Base-by-base conservation (phyloP, 2,888 invertebrate species). In the Trissoscelio sp. region DNA sequence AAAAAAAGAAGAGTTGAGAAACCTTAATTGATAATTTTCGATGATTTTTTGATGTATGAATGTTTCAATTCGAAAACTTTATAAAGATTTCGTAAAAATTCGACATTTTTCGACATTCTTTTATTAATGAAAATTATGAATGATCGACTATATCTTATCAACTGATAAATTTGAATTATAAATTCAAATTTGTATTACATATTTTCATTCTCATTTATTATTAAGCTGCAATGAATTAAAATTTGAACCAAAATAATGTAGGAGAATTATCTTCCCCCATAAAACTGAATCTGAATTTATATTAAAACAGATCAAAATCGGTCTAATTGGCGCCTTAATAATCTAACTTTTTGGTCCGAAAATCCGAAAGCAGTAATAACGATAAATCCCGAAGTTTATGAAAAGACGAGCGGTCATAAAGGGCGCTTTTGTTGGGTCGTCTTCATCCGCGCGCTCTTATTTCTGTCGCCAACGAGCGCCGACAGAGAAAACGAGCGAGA, bases 381-480 rank as follows among this genome's bases (percentile, higher is more conserved):
- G 73, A 82, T 84, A 84, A 84, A 84, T 81, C 81, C 79, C 53
- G 42, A 77, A 73, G 69, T 83, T 82, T 83, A 83, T 83, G 83
- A 82, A 83, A 82, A 82, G 83, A 82, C 80, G 74, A 78, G 66
- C 70, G 31, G 75, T 53, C 57, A 77, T 82, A 75, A 83, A 83
- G 77, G 77, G 64, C 31, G 72, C 82, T 79, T 79, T 82, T 82
- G 82, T 82, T 82, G 75, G 62, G 16, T 73, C 74, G 46, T 64
- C 9, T 51, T 67, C 55, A 20, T 72, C 79, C 57, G 57, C 62
- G 60, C 82, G 75, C 75, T 82, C 75, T 78, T 75, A 70, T 82
- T 78, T 75, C 58, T 64, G 69, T 64, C 72, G 62, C 39, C 62
- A 37, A 53, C 51, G 37, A 53, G 57, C 42, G 42, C 62, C 46